Evolutionary conservation across 2,113 vertebrate genomes (phyloP), one percentile per base, ranked within the genome.

Genomic region (Emydocephalus ijimae): DNA sequence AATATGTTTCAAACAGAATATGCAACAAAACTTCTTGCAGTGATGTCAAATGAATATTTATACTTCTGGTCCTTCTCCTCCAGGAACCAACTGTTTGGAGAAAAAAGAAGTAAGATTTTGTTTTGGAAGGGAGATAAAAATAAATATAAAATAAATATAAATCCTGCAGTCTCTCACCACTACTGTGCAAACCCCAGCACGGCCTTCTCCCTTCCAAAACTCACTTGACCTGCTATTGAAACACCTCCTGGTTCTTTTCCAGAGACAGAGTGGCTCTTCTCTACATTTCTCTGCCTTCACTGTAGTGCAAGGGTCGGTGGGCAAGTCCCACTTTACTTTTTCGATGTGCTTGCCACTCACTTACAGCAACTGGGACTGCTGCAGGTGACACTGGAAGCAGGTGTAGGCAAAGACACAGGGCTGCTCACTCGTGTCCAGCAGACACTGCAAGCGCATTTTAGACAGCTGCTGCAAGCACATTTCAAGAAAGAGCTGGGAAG

Each of bases 31-130:
- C 45, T 39, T 95, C 94, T 94, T 96, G 34, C 94, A 91, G 0
- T 48, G 55, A 92, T 29, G 87, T 90, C 56, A 94, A 92, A 57
- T 34, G 39, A 89, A 92, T 93, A 86, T 59, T 98, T 95, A 99
- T 20, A 99, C 98, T 97, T 99, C 99, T 61, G 99, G 99, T 92
- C 99, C 99, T 98, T 99, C 99, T 95, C 99, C 99, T 97, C 99
- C 99, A 85, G 99, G 99, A 96, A 99, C 99, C 94, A 99, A 98
- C 99, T 99, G 96, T 45, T 97, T 92, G 93, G 94, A 8, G 93
- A 52, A 54, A 93, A 91, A 90, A 92, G n/a, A 26, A 61, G 24
- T 61, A 23, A 59, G 8, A 24, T 61, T 61, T 61, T 61, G 24
- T 61, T 59, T 61, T 61, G 24, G 59, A 26, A 61, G 59, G 8